Percentiles rank a stretch among this genome's conserved stretches.
phyloP scores from a whole-genome alignment of 2,113 vertebrate genomes.

The Edolisoma coerulescens region DNA sequence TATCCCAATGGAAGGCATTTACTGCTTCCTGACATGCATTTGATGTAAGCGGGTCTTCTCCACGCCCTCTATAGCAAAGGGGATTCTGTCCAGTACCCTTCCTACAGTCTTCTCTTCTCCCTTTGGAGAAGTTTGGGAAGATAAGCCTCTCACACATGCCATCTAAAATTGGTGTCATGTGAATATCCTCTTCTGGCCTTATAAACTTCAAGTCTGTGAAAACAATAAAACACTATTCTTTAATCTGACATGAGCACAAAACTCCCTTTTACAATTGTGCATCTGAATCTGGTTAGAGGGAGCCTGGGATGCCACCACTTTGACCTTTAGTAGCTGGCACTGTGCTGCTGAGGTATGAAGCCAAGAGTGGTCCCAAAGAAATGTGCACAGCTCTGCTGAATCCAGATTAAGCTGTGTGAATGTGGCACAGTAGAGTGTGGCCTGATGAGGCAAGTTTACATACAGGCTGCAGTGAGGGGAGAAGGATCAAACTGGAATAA shows the following conservation, averaged over 20 bases:
- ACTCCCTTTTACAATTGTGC: neutral
- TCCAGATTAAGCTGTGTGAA: neutral
- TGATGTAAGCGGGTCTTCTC: neutral
- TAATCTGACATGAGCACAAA: constrained; percentile 20
- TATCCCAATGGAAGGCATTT: neutral
- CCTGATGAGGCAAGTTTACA: neutral
- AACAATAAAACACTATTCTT: constrained; percentile 47
- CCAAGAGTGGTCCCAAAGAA: neutral
- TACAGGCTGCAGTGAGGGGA: neutral
- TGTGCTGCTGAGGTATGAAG: neutral
- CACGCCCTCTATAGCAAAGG: neutral
- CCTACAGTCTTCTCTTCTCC: neutral
- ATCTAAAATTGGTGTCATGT: constrained; percentile 31
- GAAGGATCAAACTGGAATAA: neutral
- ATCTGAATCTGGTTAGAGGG: constrained; percentile 23
- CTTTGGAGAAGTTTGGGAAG: neutral
- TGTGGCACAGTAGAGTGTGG: neutral
- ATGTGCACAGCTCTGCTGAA: neutral
- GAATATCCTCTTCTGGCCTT: constrained; percentile 39
- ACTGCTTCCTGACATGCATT: neutral
- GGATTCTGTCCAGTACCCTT: neutral
- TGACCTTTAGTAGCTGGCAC: neutral
- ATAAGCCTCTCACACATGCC: neutral
- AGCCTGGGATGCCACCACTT: neutral
- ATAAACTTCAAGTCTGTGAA: neutral